Base-by-base conservation (phyloP, 1,140 invertebrate species). In the Aphaenogaster rudis region DNA sequence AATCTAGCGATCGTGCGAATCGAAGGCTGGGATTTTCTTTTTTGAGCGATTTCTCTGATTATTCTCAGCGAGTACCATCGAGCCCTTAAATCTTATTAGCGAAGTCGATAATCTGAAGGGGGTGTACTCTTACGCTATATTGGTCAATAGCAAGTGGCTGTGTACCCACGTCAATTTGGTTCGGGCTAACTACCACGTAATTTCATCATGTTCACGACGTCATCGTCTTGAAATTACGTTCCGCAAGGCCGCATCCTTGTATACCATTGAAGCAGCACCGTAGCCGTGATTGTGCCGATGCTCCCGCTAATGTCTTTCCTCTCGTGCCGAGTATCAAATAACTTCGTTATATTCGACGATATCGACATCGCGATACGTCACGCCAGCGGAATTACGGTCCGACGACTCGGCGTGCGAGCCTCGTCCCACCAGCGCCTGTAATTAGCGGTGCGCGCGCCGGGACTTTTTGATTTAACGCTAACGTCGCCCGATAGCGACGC, bases 191-290 rank as follows among this genome's bases (percentile, higher is more conserved):
- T 84, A 74, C 71, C 48, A 63, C 42, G 54, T 74, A 84, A 84
- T 84, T 84, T 50, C 80, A 84, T 84, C 48, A 74, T 48, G 54
- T 39, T 74, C 69, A 36, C 63, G 48, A 80, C 33, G 52, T 82
- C 78, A 69, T 69, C 80, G 80, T 84, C 69, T 74, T 33, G 67
- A 59, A 84, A 84, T 84, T 84, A 84, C 69, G 80, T 50, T 74
- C 80, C 13, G 42, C 80, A 76, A 84, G 69, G 54, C 69, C 50
- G 80, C 69, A 54, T 54, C 57, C 80, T 57, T 84, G 80, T 61
- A 39, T 48, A 48, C 69, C 42, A 33, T 42, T 59, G 67, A 28
- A 28, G 79, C 52, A 72, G 21, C 66, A 71, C 80, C 54, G 80
- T 76, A n/a, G 28, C 80, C 69, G 54, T 39, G 54, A 84, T 84